Conservation (phyloP, 2,113 vertebrate genomes). For the Zingel zingel region DNA sequence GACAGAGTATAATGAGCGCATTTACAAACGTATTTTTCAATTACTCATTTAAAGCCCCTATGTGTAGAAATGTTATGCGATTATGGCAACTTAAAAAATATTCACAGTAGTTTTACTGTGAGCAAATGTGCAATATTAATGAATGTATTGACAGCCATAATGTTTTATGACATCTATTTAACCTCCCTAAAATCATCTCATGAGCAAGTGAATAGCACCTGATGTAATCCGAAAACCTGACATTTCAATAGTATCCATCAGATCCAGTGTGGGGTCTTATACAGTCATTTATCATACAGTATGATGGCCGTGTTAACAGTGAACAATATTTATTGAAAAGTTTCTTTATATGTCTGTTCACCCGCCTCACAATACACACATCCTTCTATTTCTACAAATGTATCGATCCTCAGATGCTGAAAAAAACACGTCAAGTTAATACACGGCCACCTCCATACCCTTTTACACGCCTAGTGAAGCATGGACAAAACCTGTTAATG, state of each 20-base stretch:
- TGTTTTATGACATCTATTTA: not conserved
- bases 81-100: not conserved
- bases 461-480: not conserved
- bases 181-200: not conserved
- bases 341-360: not conserved
- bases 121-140: constrained; percentile 20
- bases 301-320: not conserved
- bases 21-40: not conserved
- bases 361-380: not conserved
- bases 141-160: not conserved
- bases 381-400: constrained; percentile 8
- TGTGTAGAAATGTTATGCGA: not conserved
- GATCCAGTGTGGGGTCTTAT: not conserved
- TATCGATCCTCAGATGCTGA: not conserved
- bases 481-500: not conserved
- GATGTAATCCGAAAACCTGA: not conserved
- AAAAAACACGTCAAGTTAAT: not conserved
- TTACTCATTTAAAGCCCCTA: not conserved
- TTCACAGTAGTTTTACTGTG: not conserved
- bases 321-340: not conserved
- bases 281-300: constrained; percentile 13
- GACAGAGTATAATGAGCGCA: not conserved
- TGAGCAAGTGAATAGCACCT: not conserved
- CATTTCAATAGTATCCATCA: not conserved
- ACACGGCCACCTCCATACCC: not conserved